These are phyloP conservation scores for Pogonomyrmex barbatus DNA, from an alignment of 1,140 invertebrate genomes.

Conservation along the genomic window DNA sequence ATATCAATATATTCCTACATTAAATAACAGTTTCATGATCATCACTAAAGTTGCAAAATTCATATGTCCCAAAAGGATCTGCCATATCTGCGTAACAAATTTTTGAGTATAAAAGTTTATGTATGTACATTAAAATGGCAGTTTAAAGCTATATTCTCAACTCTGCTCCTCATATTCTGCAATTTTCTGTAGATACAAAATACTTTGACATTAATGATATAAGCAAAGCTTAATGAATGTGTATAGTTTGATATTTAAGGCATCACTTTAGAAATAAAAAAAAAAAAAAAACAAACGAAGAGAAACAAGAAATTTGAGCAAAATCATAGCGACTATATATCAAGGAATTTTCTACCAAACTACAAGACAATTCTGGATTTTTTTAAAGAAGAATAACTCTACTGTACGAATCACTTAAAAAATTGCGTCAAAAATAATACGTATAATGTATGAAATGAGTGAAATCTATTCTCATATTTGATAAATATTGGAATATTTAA, in stretches of 20 bases:
- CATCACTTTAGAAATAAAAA: background rate
- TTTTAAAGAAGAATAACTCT: background rate
- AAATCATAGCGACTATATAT: conserved; percentile 16
- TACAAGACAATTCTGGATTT: background rate
- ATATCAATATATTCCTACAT: conserved; percentile 16
- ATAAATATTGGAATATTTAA: conserved; percentile 21
- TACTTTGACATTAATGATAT: conserved; percentile 19
- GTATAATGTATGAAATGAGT: background rate
- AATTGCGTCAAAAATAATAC: background rate
- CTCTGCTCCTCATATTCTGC: conserved; percentile 6
- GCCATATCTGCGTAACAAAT: conserved; percentile 54
- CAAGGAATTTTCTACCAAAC: background rate
- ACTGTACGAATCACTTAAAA: background rate
- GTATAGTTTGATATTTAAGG: conserved; percentile 30
- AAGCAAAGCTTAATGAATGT: conserved; percentile 4
- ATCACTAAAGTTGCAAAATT: conserved; percentile 31
- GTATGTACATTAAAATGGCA: conserved; percentile 73
- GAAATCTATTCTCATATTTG: conserved; percentile 10
- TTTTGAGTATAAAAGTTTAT: conserved; percentile 59
- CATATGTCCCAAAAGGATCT: conserved; percentile 48
- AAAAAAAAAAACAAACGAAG: background rate
- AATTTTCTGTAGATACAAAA: background rate
- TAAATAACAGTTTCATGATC: conserved; percentile 58
- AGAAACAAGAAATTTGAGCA: conserved; percentile 36
- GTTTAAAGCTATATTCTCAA: conserved; percentile 70